A percentile compares a stretch with the other conserved stretches of the same genome.
phyloP scores from a whole-genome alignment of 2,888 invertebrate species.

The Parnassius orleans region DNA sequence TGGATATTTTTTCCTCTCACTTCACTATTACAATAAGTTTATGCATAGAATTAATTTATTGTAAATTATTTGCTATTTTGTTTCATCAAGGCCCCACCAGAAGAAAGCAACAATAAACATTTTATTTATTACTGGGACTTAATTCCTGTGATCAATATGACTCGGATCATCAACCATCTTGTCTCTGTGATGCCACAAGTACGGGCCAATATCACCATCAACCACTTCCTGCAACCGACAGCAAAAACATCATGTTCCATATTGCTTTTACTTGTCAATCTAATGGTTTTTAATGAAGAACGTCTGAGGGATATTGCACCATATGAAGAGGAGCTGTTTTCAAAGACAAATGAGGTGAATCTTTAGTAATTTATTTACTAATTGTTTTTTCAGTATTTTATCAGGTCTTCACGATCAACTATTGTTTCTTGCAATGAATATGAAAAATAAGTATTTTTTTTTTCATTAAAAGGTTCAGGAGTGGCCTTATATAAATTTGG shows the following conservation, averaged over 20 bases:
- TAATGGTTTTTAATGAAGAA: slow-evolving; percentile 57
- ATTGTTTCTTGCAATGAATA: no score
- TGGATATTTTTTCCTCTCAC: no score
- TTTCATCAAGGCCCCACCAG: slow-evolving; percentile 34
- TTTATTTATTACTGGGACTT: slow-evolving; percentile 63
- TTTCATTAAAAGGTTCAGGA: no score
- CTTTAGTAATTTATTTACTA: neutral
- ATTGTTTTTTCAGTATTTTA: neutral
- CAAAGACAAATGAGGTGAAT: slow-evolving; percentile 41
- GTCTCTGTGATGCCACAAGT: slow-evolving; percentile 48
- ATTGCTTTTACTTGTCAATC: slow-evolving; percentile 53
- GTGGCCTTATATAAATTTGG: no score
- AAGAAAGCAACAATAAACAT: slow-evolving; percentile 56
- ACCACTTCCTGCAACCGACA: slow-evolving; percentile 59
- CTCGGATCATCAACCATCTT: slow-evolving; percentile 56
- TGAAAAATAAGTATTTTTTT: no score
- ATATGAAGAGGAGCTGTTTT: slow-evolving; percentile 56
- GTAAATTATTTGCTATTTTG: neutral
- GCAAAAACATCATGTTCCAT: slow-evolving; percentile 48
- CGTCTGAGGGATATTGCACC: slow-evolving; percentile 52
- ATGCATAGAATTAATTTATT: no score
- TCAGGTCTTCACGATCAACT: no score
- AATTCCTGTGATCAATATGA: slow-evolving; percentile 64
- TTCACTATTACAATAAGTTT: no score
- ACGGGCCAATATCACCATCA: slow-evolving; percentile 34